Percentiles rank a stretch among this genome's conserved stretches.
These are phyloP conservation scores for Halictus ligatus DNA, from an alignment of 2,888 invertebrate species.

Conservation along the genomic window DNA sequence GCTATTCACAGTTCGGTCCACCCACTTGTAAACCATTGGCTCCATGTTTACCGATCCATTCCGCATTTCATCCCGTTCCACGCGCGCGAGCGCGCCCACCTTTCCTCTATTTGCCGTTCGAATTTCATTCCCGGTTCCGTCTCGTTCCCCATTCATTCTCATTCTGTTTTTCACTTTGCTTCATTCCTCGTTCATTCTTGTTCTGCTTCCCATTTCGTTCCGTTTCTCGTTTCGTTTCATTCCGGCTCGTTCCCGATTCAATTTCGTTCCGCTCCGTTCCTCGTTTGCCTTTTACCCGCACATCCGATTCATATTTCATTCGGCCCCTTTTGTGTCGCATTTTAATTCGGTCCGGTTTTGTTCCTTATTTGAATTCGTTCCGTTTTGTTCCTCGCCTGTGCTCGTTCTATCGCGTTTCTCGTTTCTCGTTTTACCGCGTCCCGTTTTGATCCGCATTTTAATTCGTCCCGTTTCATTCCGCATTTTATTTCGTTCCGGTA, in stretches of 20 bases:
- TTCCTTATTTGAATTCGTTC: not conserved
- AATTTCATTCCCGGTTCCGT: not conserved
- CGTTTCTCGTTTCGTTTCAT: not conserved
- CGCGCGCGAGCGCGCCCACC: not conserved
- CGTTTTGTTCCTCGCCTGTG: not conserved
- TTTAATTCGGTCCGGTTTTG: not conserved
- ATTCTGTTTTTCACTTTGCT: not conserved
- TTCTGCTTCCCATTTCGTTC: not conserved
- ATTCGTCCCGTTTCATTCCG: not conserved
- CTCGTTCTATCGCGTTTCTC: not conserved
- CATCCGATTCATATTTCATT: not conserved
- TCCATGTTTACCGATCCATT: constrained; percentile 5
- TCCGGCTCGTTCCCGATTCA: not conserved
- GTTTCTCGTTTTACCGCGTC: not conserved
- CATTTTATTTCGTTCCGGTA: not conserved
- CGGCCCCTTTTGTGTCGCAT: not conserved
- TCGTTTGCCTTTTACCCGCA: not conserved
- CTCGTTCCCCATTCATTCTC: not conserved
- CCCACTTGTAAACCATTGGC: not conserved
- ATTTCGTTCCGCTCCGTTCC: not conserved
- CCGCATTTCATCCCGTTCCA: not conserved
- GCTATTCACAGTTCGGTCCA: not conserved
- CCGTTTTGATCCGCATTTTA: not conserved
- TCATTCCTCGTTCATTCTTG: not conserved
- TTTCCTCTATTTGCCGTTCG: not conserved